Percentiles rank a stretch among this genome's conserved stretches.
These are phyloP conservation scores for Elachura formosa DNA, from an alignment of 2,113 vertebrate genomes.

Conservation along the genomic window DNA sequence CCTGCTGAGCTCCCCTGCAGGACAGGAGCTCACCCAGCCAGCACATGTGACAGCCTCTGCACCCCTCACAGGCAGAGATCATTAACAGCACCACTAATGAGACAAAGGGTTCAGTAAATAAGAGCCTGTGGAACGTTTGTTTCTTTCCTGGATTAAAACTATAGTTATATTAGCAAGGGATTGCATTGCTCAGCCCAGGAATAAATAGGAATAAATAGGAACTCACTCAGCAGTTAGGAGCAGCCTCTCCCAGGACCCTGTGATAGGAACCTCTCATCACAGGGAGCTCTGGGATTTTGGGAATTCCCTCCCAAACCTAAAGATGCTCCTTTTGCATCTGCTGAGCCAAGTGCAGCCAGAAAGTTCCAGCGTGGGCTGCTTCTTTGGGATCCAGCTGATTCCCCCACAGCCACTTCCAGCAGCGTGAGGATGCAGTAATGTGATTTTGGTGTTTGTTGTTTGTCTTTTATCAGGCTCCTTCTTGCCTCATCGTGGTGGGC, in stretches of 20 bases:
- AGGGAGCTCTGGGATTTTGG: not conserved
- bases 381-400: not conserved
- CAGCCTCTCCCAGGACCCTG: not conserved
- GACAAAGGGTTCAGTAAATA: not conserved
- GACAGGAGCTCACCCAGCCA: not conserved
- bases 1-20: not conserved
- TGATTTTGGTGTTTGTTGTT: not conserved
- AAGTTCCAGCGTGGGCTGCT: not conserved
- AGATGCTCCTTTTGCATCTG: not conserved
- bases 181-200: not conserved
- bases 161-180: not conserved
- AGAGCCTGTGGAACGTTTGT: too few relatives aligned
- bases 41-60: not conserved
- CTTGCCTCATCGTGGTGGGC: constrained; percentile 66
- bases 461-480: constrained; percentile 74
- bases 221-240: not conserved
- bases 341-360: not conserved
- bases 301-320: too few relatives aligned
- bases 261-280: not conserved
- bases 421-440: too few relatives aligned
- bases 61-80: not conserved
- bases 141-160: not conserved
- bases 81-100: not conserved
- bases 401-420: not conserved
- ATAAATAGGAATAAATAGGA: not conserved